phyloP scores from a whole-genome alignment of 2,797 vertebrate genomes.

The Artibeus lituratus region DNA sequence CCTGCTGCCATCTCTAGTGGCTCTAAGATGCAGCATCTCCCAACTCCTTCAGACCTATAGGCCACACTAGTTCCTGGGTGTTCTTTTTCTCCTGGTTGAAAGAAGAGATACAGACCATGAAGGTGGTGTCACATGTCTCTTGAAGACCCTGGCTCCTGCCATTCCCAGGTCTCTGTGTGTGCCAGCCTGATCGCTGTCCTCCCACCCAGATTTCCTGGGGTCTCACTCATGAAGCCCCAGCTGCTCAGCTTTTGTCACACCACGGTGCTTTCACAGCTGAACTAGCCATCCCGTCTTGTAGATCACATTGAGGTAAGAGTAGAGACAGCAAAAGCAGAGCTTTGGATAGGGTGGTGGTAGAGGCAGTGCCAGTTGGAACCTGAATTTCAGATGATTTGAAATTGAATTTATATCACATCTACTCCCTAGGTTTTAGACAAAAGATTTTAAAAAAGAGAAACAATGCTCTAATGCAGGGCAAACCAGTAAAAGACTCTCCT shows the following conservation, averaged over 20 bases:
- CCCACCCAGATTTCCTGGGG: background rate
- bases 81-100: background rate
- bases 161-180: background rate
- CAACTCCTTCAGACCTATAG: background rate
- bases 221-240: background rate
- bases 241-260: background rate
- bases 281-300: background rate
- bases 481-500: background rate
- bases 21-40: background rate
- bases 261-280: background rate
- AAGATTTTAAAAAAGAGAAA: background rate
- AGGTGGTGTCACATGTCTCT: background rate
- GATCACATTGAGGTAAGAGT: background rate
- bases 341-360: accelerated
- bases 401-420: background rate
- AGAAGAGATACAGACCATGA: background rate
- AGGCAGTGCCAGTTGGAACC: background rate
- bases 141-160: background rate
- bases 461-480: background rate
- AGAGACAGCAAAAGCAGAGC: background rate
- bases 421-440: background rate
- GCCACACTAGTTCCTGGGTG: background rate
- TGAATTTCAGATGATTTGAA: background rate
- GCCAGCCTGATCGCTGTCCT: background rate
- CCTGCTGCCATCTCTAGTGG: background rate